Conservation (phyloP, 2,797 vertebrate species). For the Oceanodroma leucorhoa region DNA sequence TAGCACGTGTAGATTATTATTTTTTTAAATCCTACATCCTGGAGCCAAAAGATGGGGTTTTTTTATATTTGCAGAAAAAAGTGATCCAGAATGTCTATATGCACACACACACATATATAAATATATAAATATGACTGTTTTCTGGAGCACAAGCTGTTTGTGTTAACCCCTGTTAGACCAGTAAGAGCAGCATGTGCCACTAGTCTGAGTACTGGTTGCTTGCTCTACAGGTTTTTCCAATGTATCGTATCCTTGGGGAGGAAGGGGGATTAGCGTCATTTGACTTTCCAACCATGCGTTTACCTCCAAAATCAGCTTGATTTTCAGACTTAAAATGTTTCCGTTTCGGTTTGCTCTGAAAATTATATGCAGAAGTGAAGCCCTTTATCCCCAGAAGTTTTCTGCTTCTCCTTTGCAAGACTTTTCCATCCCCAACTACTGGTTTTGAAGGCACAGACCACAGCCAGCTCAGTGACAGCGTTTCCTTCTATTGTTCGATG, state of each 20-base stretch:
- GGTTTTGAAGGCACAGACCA: neutral
- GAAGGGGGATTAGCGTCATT: neutral
- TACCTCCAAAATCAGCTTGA: neutral
- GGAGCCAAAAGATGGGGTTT: neutral
- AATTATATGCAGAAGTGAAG: neutral
- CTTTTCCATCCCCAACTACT: neutral
- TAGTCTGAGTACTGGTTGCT: neutral
- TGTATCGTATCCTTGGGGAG: neutral
- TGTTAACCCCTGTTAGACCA: neutral
- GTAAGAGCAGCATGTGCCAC: neutral
- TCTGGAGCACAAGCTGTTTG: neutral
- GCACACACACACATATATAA: rapidly evolving
- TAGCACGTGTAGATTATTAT: rapidly evolving
- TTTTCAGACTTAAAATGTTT: neutral
- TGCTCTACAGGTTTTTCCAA: neutral
- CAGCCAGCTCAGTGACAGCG: neutral
- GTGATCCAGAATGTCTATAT: neutral
- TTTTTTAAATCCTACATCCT: neutral
- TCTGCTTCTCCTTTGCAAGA: neutral
- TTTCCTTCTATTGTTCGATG: neutral
- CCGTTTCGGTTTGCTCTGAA: neutral
- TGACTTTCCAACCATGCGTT: neutral
- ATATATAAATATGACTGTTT: neutral
- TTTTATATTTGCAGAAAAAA: neutral
- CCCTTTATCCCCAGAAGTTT: neutral